Evolutionary conservation across 2,888 invertebrate species (phyloP).

Genomic region (Criorhina ranunculi): DNA sequence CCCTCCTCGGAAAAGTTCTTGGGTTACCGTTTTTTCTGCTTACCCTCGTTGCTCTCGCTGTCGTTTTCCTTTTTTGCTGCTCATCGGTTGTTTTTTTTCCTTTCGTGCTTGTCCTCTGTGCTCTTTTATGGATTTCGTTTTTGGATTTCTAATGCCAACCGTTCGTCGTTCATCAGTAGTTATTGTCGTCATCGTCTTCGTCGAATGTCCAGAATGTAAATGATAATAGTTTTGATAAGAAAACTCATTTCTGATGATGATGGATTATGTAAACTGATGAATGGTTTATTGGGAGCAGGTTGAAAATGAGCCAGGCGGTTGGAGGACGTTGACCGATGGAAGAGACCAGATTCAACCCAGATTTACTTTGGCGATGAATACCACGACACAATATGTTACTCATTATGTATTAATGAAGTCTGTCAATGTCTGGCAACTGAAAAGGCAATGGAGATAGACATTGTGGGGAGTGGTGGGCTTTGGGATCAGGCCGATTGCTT

Average conservation of each 20-base stretch:
- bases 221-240: constrained; percentile 76
- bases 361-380: constrained; percentile 55
- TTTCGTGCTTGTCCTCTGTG: constrained; percentile 4
- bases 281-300: constrained; percentile 69
- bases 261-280: constrained; percentile 76
- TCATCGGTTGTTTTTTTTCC: constrained; percentile 5
- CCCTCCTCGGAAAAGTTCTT: constrained; percentile 58
- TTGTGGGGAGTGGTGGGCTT: constrained; percentile 8
- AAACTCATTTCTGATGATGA: constrained; percentile 75
- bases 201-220: constrained; percentile 67
- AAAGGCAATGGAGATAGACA: constrained; percentile 17
- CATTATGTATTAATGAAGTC: constrained; percentile 65
- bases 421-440: constrained; percentile 30
- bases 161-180: constrained; percentile 15
- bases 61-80: constrained; percentile 39
- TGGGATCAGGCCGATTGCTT: constrained; percentile 16
- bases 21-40: constrained; percentile 48
- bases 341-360: constrained; percentile 25
- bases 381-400: constrained; percentile 62
- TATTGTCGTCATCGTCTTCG: constrained; percentile 40
- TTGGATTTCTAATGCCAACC: constrained; percentile 62
- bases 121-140: constrained; percentile 64
- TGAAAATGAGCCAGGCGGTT: constrained; percentile 23
- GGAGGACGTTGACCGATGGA: constrained; percentile 40
- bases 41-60: constrained; percentile 34